Evolutionary conservation across 2,797 vertebrate genomes (phyloP), one percentile per base, ranked within the genome.

Genomic region (Gambusia yucatana): DNA sequence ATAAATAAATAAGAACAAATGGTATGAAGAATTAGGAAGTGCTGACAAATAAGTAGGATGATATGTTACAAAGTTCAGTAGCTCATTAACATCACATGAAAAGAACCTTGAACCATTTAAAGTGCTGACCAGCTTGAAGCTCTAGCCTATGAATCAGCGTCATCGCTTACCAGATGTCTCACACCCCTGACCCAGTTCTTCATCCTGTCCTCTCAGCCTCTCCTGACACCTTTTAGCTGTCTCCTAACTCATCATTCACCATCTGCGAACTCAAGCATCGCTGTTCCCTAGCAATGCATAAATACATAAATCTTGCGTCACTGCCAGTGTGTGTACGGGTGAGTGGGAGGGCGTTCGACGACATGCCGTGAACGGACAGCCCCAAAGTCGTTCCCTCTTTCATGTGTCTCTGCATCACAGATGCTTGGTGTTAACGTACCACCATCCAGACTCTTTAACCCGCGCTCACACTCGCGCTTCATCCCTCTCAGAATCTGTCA

Each of bases 231-330:
- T 93, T 86, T 47, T 72, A 69, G 8, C 44, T 61, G 43, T 46
- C 43, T 44, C 70, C 81, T 77, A 20, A 11, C 70, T 87, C 86
- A 88, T 90, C 88, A 72, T 82, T 94, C 91, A 90, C 87, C 83
- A 88, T 92, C 88, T 91, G 77, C 84, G 84, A 76, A 84, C 82
- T 33, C 80, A 80, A 88, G 83, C 84, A 87, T 57, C 74, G 65
- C 75, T n/a, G 52, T 73, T 59, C 84, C 89, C 84, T 86, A 74
- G 69, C 77, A 84, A 87, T 89, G 93, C 90, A 95, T 96, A 94
- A 94, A 94, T 95, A 91, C 93, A 95, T 94, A 93, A 94, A 95
- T 95, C 88, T 92, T 44, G 73, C 86, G 88, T 88, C 87, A 85
- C 86, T 73, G 71, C 57, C 80, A 77, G 83, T 63, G 76, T 73